A percentile compares a stretch with the other conserved stretches of the same genome.
phyloP scores from a whole-genome alignment of 2,113 vertebrate genomes.

The Elachura formosa region DNA sequence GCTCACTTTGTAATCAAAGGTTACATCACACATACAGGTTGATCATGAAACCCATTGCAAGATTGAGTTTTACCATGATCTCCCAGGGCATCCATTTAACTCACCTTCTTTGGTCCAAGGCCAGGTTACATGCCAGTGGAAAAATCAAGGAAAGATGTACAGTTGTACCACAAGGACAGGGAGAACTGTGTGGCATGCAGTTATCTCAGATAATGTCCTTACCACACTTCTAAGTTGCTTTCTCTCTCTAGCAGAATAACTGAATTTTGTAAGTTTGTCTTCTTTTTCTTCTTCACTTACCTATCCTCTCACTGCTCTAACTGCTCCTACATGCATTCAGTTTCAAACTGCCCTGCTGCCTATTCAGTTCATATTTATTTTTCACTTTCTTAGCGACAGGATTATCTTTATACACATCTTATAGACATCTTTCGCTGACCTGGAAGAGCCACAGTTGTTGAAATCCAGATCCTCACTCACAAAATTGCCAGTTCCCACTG shows the following conservation, averaged over 20 bases:
- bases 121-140: neutral
- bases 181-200: neutral
- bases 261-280: neutral
- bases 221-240: neutral
- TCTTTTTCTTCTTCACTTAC: neutral
- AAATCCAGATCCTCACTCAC: neutral
- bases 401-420: neutral
- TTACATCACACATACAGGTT: neutral
- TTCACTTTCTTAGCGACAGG: neutral
- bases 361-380: neutral
- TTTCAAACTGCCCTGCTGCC: neutral
- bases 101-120: neutral
- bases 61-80: neutral
- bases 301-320: neutral
- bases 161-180: neutral
- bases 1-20: neutral
- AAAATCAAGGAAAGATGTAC: neutral
- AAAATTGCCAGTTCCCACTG: neutral
- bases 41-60: neutral
- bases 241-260: neutral
- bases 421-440: neutral
- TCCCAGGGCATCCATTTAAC: neutral
- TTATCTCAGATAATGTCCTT: neutral
- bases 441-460: neutral
- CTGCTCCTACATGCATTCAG: neutral